Percentiles rank a stretch among this genome's conserved stretches.
phyloP scores from a whole-genome alignment of 1,140 invertebrate genomes.

The Propsilocerus akamusi region DNA sequence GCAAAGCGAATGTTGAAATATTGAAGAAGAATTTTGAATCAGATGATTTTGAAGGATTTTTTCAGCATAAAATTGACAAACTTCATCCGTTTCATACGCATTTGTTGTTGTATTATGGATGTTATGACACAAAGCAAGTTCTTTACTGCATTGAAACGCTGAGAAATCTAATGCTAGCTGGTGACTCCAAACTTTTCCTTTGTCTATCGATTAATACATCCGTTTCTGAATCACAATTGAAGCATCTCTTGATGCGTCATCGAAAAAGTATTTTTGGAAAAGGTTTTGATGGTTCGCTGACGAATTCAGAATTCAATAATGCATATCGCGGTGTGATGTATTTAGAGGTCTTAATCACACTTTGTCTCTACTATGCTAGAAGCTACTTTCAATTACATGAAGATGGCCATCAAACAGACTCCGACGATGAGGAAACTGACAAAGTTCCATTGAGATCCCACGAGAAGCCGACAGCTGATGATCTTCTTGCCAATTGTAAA shows the following conservation, averaged over 20 bases:
- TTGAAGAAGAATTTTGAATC: slow-evolving; percentile 16
- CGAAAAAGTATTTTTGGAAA: slow-evolving; percentile 63
- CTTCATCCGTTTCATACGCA: slow-evolving; percentile 68
- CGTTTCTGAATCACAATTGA: slow-evolving; percentile 29
- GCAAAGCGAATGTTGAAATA: slow-evolving; percentile 23
- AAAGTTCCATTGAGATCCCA: slow-evolving; percentile 24
- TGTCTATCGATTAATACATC: slow-evolving; percentile 50
- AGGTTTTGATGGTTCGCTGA: slow-evolving; percentile 52
- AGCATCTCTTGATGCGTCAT: slow-evolving; percentile 49
- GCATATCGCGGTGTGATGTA: slow-evolving; percentile 61
- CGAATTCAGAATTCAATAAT: slow-evolving; percentile 36
- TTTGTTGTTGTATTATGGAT: slow-evolving; percentile 60
- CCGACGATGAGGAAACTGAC: neutral
- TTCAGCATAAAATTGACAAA: slow-evolving; percentile 21
- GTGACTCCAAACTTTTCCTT: slow-evolving; percentile 53
- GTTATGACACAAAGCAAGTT: slow-evolving; percentile 58
- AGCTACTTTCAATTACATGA: slow-evolving; percentile 57
- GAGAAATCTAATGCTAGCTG: slow-evolving; percentile 43
- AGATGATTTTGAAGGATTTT: slow-evolving; percentile 3
- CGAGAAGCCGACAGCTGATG: slow-evolving; percentile 45
- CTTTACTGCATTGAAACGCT: slow-evolving; percentile 62
- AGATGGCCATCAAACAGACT: slow-evolving; percentile 9
- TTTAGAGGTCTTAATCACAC: slow-evolving; percentile 58
- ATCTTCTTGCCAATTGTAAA: slow-evolving; percentile 55
- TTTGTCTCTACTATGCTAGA: slow-evolving; percentile 62